Evolutionary conservation across 2,113 vertebrate genomes (phyloP).

Genomic region (Eulacestoma nigropectus): DNA sequence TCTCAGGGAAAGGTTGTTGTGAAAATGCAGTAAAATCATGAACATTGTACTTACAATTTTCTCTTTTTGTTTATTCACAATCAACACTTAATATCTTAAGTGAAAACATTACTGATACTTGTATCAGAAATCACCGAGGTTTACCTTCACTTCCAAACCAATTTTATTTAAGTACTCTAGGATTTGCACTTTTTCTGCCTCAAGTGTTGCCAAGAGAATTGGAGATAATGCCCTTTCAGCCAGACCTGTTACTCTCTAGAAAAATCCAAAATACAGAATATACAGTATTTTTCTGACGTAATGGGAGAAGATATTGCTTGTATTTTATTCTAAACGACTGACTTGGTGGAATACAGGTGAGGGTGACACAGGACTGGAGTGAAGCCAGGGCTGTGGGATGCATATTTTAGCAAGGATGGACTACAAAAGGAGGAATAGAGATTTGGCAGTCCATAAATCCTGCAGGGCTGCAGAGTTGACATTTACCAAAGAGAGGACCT

Average conservation of each 20-base stretch:
- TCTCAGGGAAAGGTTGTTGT: background rate
- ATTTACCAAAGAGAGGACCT: conserved; percentile 39
- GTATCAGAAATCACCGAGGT: background rate
- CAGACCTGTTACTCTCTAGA: background rate
- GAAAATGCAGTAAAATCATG: background rate
- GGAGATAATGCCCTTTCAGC: background rate
- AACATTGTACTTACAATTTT: background rate
- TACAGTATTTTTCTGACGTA: background rate
- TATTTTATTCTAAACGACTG: background rate
- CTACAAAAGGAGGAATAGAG: background rate
- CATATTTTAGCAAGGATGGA: background rate
- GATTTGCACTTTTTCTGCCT: background rate
- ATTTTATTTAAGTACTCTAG: background rate
- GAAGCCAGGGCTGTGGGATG: background rate
- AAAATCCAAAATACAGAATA: background rate
- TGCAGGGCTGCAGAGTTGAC: background rate
- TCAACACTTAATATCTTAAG: background rate
- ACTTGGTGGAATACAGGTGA: background rate
- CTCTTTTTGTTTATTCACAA: background rate
- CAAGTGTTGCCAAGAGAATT: background rate
- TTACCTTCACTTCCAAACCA: background rate
- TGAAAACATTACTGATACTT: background rate
- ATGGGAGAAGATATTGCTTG: background rate
- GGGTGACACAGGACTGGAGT: background rate
- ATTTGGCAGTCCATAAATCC: conserved; percentile 24